A percentile compares a stretch with the other conserved stretches of the same genome.
phyloP scores from a whole-genome alignment of 2,797 vertebrate species.

The Labroides dimidiatus region DNA sequence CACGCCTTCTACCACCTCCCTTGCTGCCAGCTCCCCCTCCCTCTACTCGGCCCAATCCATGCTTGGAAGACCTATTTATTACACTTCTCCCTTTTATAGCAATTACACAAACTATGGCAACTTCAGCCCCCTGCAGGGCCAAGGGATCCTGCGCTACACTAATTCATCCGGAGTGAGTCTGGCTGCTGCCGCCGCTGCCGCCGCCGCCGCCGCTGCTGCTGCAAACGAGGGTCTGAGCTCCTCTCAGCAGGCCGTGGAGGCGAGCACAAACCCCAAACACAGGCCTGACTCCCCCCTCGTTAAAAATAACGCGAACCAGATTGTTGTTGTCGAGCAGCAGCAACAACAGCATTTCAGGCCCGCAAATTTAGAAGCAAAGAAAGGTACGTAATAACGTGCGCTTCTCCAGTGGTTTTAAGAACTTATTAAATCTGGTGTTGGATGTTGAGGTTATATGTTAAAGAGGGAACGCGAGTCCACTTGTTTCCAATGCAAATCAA shows the following conservation, averaged over 20 bases:
- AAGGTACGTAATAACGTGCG: conserved; percentile 90
- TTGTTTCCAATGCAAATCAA: conserved; percentile 60
- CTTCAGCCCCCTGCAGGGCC: conserved; percentile 94
- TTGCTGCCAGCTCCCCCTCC: conserved; percentile 84
- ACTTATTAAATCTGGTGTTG: conserved; percentile 45
- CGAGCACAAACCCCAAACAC: conserved; percentile 87
- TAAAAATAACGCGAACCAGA: conserved; percentile 89
- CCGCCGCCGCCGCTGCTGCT: conserved; percentile 68
- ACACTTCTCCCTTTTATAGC: conserved; percentile 98
- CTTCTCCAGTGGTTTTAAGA: conserved; percentile 17
- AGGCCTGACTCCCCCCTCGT: conserved; percentile 89
- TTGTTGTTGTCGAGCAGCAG: conserved; percentile 72
- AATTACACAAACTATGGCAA: conserved; percentile 98
- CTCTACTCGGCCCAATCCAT: conserved; percentile 93
- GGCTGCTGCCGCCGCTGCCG: conserved; percentile 67
- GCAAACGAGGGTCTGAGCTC: conserved; percentile 86
- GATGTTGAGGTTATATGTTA: conserved; percentile 54
- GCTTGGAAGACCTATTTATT: conserved; percentile 97
- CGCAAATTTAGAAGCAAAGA: conserved; percentile 92
- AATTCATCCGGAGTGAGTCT: conserved; percentile 87
- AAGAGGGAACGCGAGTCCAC: conserved; percentile 26
- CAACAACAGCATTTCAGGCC: conserved; percentile 90
- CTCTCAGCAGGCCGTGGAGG: conserved; percentile 78
- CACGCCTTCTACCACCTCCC: conserved; percentile 84
- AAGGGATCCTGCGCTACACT: conserved; percentile 93